Evolutionary conservation across 2,888 invertebrate species (phyloP), one percentile per base, ranked within the genome.

Genomic region (Drosophila pseudotakahashii): DNA sequence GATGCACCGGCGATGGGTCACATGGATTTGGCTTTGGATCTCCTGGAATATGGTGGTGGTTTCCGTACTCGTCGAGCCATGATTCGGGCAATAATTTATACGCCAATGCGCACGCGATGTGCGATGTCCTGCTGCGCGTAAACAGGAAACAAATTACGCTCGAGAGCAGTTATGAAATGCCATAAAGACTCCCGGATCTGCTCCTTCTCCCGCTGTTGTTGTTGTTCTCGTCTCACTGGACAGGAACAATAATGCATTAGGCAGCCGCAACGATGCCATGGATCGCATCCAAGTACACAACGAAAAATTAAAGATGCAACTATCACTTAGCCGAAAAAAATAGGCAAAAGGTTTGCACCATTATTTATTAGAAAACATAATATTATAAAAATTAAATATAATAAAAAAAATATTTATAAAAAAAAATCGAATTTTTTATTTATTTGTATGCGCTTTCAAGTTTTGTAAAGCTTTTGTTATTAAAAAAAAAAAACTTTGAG

Each of bases 101-200:
- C 78, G 78, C 79, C 80, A 83, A 76, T 82, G 82, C 85, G 80
- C 79, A 82, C 78, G 76, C 79, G 78, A 81, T 81, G 73, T 60
- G 73, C 76, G 71, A 85, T 87, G 80, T 85, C 85, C 85, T 87
- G 85, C 85, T 87, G 85, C 77, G 85, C 85, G 85, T 80, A 88
- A 89, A 89, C 85, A 89, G 90, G 90, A 90, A 90, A 89, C 90
- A 90, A 90, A 90, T 90, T 90, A 88, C 83, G 81, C 81, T 81
- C 79, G 81, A 84, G 84, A 85, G 87, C 85, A 81, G 81, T 81
- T 84, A 87, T 84, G 80, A 81, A 84, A 81, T 80, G 84, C 84
- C 87, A 85, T 83, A 85, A 76, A 82, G 78, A 59, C 73, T 50
- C 48, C 52, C 70, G 62, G 61, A 73, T 73, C 68, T 55, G 19